Conservation (phyloP, 2,888 invertebrate species). For the Philaethria dido region DNA sequence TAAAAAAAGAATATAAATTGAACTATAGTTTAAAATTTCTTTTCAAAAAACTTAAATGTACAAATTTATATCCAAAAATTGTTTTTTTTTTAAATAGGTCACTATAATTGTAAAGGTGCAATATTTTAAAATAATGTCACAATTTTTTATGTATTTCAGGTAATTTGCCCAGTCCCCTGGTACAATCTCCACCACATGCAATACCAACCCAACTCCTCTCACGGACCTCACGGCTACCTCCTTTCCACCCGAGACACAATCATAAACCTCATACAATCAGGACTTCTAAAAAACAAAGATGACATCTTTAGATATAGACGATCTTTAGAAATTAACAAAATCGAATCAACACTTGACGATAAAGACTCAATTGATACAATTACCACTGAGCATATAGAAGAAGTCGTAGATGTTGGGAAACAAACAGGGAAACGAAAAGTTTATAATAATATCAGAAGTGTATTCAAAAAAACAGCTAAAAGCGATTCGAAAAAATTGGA, state of each 20-base stretch:
- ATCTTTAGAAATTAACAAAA: constrained; percentile 44
- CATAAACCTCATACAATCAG: constrained; percentile 43
- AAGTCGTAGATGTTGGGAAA: constrained; percentile 32
- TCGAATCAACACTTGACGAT: constrained; percentile 40
- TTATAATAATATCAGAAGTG: constrained; percentile 47
- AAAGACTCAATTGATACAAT: constrained; percentile 1
- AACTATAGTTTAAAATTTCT: no score
- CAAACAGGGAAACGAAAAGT: constrained; percentile 46
- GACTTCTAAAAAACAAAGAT: constrained; percentile 47
- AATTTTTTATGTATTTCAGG: constrained; percentile 53
- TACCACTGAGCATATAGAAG: constrained; percentile 28
- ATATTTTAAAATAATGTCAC: no score
- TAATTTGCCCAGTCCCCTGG: constrained; percentile 76
- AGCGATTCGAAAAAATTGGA: constrained; percentile 12
- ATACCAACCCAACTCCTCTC: constrained; percentile 81
- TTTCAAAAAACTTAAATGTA: no score
- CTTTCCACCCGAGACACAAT: constrained; percentile 54
- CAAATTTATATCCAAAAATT: no score
- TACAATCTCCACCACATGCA: constrained; percentile 85
- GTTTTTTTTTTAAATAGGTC: no score
- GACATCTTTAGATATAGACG: constrained; percentile 54
- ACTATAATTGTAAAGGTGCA: no score
- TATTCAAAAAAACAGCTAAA: constrained; percentile 44
- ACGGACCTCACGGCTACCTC: constrained; percentile 71
- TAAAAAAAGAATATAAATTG: no score